Evolutionary conservation across 2,888 invertebrate species (phyloP).

Genomic region (Sinopyrophorus schimmeli): DNA sequence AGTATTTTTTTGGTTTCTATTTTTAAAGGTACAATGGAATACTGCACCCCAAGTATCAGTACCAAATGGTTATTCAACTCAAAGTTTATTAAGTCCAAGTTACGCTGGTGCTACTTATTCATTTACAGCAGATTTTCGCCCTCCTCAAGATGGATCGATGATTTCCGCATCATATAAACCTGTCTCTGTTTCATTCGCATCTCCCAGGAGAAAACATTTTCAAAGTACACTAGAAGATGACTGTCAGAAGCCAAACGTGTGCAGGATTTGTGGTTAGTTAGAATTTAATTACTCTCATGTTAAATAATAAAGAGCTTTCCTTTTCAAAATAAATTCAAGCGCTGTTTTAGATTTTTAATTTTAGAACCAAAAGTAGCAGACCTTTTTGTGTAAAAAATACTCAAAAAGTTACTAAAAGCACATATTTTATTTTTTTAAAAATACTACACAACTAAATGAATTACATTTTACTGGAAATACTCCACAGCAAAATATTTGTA

Average conservation of each 20-base stretch:
- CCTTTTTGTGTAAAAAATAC: too few relatives aligned
- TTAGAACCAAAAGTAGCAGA: too few relatives aligned
- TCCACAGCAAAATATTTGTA: too few relatives aligned
- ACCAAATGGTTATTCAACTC: slow-evolving; percentile 59
- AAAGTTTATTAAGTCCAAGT: slow-evolving; percentile 67
- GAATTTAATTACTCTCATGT: too few relatives aligned
- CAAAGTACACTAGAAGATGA: slow-evolving; percentile 64
- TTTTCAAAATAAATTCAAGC: too few relatives aligned
- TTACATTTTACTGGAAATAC: too few relatives aligned
- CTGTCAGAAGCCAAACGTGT: slow-evolving; percentile 83
- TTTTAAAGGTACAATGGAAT: slow-evolving; percentile 76
- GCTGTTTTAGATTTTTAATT: too few relatives aligned
- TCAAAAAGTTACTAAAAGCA: too few relatives aligned
- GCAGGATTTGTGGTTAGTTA: slow-evolving; percentile 80
- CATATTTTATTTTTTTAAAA: too few relatives aligned
- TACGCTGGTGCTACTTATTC: slow-evolving; percentile 77
- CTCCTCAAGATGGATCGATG: slow-evolving; percentile 64
- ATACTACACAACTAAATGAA: too few relatives aligned
- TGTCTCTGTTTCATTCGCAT: slow-evolving; percentile 55
- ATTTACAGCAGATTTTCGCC: slow-evolving; percentile 79
- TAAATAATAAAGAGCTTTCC: too few relatives aligned
- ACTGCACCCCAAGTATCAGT: slow-evolving; percentile 63
- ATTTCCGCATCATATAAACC: slow-evolving; percentile 64
- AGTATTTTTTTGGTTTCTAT: slow-evolving; percentile 12
- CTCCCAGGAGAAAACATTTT: slow-evolving; percentile 48